Evolutionary conservation across 1,140 invertebrate genomes (phyloP).

Genomic region (Nephila pilipes): DNA sequence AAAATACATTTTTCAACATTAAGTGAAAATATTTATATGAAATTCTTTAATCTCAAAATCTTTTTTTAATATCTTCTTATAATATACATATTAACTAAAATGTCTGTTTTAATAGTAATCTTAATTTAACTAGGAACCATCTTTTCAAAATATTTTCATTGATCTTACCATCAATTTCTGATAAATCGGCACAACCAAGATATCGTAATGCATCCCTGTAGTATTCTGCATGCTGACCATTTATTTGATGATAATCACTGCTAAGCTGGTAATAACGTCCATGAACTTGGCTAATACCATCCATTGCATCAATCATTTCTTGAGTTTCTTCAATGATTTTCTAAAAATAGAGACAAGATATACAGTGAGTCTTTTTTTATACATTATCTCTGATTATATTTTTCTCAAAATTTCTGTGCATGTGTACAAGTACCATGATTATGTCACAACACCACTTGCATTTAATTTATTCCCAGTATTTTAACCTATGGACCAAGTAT

Average conservation of each 20-base stretch:
- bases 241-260: conserved; percentile 92
- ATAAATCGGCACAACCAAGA: conserved; percentile 94
- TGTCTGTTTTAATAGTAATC: no score
- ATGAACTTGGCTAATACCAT: conserved; percentile 96
- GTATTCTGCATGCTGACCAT: conserved; percentile 94
- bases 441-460: not conserved
- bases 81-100: no score
- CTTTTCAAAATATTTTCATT: not conserved
- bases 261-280: conserved; percentile 97
- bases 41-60: no score
- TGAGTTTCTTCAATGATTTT: conserved; percentile 95
- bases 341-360: conserved; percentile 80
- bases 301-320: conserved; percentile 91
- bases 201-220: conserved; percentile 97
- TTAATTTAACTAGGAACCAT: not conserved
- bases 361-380: not conserved
- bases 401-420: not conserved
- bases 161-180: conserved; percentile 82
- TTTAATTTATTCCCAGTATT: no score
- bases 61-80: no score
- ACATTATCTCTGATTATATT: no score
- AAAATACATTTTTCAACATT: no score
- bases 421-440: no score
- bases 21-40: no score
- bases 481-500: not conserved